Evolutionary conservation across 1,140 invertebrate genomes (phyloP).

Genomic region (Camponotus pennsylvanicus): DNA sequence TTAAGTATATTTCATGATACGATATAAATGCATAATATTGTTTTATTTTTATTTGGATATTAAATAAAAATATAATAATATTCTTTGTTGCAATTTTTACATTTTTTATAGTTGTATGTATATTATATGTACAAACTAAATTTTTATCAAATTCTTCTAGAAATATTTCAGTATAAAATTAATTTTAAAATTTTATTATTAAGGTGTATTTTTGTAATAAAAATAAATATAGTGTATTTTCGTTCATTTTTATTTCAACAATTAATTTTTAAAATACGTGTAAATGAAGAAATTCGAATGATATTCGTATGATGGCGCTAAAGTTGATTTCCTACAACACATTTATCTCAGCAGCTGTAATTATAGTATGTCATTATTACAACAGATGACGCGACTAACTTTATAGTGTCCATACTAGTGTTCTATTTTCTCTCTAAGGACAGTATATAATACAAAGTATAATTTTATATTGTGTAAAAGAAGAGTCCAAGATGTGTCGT

Average conservation of each 20-base stretch:
- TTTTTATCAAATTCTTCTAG: constrained; percentile 2
- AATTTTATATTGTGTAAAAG: neutral
- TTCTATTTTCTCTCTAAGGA: no score
- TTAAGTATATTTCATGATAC: neutral
- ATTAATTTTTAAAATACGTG: constrained; percentile 6
- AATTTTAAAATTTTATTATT: neutral
- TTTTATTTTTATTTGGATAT: neutral
- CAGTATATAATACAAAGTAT: constrained; percentile 3
- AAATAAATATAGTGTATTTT: neutral
- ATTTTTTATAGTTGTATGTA: neutral
- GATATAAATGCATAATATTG: neutral
- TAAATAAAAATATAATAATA: neutral
- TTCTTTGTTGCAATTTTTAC: neutral
- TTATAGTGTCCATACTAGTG: no score
- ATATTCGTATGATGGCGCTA: constrained; percentile 50
- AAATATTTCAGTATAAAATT: neutral
- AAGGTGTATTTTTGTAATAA: neutral
- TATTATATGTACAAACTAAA: neutral
- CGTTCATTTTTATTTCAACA: neutral
- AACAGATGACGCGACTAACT: constrained; percentile 23
- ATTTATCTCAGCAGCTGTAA: neutral
- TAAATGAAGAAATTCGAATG: constrained; percentile 2
- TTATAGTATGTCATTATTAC: constrained; percentile 28
- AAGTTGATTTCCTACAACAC: neutral
- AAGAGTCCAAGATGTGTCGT: neutral